Evolutionary conservation across 2,797 vertebrate genomes (phyloP).

Genomic region (Alcedo atthis): DNA sequence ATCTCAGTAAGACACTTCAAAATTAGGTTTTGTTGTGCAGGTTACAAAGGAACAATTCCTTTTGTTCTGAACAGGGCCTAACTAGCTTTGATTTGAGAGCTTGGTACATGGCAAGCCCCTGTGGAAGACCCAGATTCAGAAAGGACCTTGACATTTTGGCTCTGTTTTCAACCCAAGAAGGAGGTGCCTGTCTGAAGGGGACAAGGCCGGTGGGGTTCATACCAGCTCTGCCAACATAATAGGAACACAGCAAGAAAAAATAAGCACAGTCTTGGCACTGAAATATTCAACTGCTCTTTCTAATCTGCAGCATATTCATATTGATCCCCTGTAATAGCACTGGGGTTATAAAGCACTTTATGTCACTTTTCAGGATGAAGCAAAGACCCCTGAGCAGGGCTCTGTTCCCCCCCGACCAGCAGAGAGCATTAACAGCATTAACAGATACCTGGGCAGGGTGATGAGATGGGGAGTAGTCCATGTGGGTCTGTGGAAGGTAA

Average conservation of each 20-base stretch:
- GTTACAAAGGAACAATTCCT: not conserved
- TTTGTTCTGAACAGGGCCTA: not conserved
- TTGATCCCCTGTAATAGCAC: not conserved
- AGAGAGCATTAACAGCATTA: not conserved
- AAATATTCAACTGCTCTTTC: not conserved
- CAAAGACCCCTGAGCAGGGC: rapidly evolving
- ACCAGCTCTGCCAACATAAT: not conserved
- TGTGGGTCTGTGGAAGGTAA: not conserved
- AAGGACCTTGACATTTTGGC: not conserved
- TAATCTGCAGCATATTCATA: not conserved
- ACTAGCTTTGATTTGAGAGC: not conserved
- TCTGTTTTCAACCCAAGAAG: not conserved
- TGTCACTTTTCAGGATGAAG: not conserved
- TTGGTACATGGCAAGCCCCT: not conserved
- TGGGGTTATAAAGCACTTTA: not conserved
- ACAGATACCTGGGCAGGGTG: rapidly evolving
- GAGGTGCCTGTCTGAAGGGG: not conserved
- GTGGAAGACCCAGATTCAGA: not conserved
- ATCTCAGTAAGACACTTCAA: not conserved
- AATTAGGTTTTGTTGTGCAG: not conserved
- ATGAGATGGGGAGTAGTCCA: not conserved
- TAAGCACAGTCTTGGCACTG: not conserved
- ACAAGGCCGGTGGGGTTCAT: not conserved
- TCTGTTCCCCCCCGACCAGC: not conserved
- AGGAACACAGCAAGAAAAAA: not conserved